phyloP scores from a whole-genome alignment of 1,140 invertebrate species.

The Carcinoscorpius rotundicauda region DNA sequence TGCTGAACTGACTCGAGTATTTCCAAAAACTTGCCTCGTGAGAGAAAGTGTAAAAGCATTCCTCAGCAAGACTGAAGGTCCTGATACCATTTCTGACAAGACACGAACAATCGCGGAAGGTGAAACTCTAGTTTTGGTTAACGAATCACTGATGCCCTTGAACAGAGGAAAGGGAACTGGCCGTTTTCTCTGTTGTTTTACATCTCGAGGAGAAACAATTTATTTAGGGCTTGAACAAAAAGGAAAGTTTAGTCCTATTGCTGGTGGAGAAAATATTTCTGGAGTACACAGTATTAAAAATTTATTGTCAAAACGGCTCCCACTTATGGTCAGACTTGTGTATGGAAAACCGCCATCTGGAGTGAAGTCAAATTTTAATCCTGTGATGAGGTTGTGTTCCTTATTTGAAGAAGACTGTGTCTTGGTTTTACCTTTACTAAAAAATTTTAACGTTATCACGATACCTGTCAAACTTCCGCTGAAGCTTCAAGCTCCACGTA shows the following conservation, averaged over 20 bases:
- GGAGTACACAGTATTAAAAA: slow-evolving; percentile 71
- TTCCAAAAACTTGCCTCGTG: slow-evolving; percentile 65
- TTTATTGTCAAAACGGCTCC: slow-evolving; percentile 71
- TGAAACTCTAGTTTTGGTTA: slow-evolving; percentile 59
- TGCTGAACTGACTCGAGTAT: slow-evolving; percentile 58
- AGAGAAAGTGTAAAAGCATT: slow-evolving; percentile 74
- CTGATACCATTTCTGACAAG: slow-evolving; percentile 52
- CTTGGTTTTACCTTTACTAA: slow-evolving; percentile 61
- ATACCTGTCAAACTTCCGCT: slow-evolving; percentile 71
- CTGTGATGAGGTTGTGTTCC: slow-evolving; percentile 65
- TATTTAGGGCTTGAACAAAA: slow-evolving; percentile 70
- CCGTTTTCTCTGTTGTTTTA: slow-evolving; percentile 74
- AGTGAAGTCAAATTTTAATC: slow-evolving; percentile 54
- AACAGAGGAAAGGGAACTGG: slow-evolving; percentile 23
- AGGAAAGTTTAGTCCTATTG: slow-evolving; percentile 77
- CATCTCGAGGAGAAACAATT: slow-evolving; percentile 67
- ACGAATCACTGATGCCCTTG: slow-evolving; percentile 49
- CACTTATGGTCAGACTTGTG: slow-evolving; percentile 76
- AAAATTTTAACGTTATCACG: slow-evolving; percentile 44
- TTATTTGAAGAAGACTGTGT: slow-evolving; percentile 69
- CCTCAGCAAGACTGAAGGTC: slow-evolving; percentile 36
- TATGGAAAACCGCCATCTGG: slow-evolving; percentile 69
- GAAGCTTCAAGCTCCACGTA: slow-evolving; percentile 68
- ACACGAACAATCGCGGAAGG: slow-evolving; percentile 54
- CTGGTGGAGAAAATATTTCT: slow-evolving; percentile 80